A percentile compares a stretch with the other conserved stretches of the same genome.
Conservation (phyloP, 2,797 vertebrate genomes). For the Mergus octosetaceus region DNA sequence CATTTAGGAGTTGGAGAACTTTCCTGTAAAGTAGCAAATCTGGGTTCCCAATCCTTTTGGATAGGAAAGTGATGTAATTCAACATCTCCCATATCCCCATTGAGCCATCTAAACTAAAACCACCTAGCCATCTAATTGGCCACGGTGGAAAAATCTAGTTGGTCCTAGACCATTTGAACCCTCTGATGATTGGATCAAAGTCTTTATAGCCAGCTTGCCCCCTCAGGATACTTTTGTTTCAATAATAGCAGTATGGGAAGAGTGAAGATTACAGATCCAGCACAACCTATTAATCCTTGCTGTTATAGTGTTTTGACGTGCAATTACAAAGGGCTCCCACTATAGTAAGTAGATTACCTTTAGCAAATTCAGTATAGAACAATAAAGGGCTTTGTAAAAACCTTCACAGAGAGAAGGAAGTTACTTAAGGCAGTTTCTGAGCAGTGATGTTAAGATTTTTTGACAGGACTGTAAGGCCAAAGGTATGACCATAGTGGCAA, state of each 20-base stretch:
- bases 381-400: background rate
- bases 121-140: background rate
- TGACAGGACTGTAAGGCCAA: background rate
- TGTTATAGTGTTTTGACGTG: background rate
- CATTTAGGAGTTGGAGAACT: background rate
- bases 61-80: conserved; percentile 49
- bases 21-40: conserved; percentile 34
- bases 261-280: background rate
- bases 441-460: background rate
- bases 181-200: background rate
- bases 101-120: conserved; percentile 39
- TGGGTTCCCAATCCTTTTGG: background rate
- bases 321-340: background rate
- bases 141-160: conserved; percentile 10
- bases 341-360: background rate
- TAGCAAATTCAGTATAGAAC: background rate
- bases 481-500: background rate
- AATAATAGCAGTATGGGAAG: background rate
- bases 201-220: background rate
- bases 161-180: background rate
- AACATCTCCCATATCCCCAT: conserved; percentile 48
- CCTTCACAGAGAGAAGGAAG: background rate
- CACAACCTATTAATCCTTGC: background rate
- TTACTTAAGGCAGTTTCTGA: background rate
- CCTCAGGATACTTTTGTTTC: background rate